These are phyloP conservation scores for Philopotamus ludificatus DNA, from an alignment of 1,140 invertebrate species.

Conservation along the genomic window DNA sequence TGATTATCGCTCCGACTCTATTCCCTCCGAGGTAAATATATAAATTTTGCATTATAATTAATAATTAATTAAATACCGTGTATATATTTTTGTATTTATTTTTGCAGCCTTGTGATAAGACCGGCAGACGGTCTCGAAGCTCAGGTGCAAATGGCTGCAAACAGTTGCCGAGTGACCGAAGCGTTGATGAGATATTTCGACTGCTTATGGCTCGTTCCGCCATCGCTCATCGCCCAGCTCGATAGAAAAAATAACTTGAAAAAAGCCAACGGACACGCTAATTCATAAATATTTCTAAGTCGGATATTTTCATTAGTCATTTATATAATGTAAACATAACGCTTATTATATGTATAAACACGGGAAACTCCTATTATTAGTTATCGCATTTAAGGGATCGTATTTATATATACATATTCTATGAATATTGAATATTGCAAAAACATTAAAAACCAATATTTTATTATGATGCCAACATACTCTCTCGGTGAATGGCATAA, in stretches of 20 bases:
- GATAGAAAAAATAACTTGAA: constrained; percentile 36
- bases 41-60: constrained; percentile 1
- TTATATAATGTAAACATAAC: neutral
- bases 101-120: constrained; percentile 56
- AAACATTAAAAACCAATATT: no score
- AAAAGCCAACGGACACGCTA: constrained; percentile 22
- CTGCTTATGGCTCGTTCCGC: constrained; percentile 77
- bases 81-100: constrained; percentile 27
- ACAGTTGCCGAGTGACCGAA: constrained; percentile 79
- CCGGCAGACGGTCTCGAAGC: constrained; percentile 61
- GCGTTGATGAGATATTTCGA: constrained; percentile 72
- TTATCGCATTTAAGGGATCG: neutral
- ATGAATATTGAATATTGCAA: no score
- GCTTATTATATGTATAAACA: no score
- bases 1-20: constrained; percentile 89
- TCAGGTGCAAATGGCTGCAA: constrained; percentile 78
- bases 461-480: no score
- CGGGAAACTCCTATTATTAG: neutral
- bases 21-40: constrained; percentile 71
- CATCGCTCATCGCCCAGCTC: constrained; percentile 43
- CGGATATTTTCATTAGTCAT: neutral
- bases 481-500: no score
- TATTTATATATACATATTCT: no score
- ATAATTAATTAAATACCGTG: no score
- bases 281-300: constrained; percentile 4